Evolutionary conservation across 2,797 vertebrate genomes (phyloP).

Genomic region (Coluber constrictor): DNA sequence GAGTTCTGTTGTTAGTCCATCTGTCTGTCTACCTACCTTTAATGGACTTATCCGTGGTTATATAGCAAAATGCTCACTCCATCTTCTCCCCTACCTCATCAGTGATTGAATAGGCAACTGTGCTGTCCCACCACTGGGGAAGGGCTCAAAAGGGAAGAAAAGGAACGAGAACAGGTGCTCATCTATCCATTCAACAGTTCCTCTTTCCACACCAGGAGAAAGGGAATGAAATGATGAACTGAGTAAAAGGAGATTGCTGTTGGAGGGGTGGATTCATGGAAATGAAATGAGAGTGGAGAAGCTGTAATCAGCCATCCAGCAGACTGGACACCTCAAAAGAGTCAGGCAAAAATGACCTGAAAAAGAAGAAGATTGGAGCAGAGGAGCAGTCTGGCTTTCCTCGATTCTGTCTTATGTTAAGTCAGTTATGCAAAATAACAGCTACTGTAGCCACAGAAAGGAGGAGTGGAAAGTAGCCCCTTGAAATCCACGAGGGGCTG

Average conservation of each 20-base stretch:
- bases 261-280: background rate
- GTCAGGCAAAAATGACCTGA: background rate
- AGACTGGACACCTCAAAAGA: background rate
- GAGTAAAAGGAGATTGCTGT: background rate
- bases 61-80: background rate
- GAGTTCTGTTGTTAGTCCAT: background rate
- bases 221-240: background rate
- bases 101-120: background rate
- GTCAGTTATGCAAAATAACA: background rate
- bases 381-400: background rate
- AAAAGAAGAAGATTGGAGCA: background rate
- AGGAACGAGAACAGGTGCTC: background rate
- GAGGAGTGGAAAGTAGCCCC: background rate
- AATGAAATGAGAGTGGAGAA: background rate
- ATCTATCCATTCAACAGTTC: background rate
- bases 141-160: background rate
- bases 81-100: background rate
- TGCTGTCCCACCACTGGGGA: background rate
- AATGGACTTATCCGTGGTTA: background rate
- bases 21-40: background rate
- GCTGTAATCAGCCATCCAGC: background rate
- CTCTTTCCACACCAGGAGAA: background rate
- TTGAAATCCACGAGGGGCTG: background rate
- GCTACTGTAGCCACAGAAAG: background rate
- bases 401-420: background rate